phyloP scores from a whole-genome alignment of 1,140 invertebrate genomes.

The Delia radicum region DNA sequence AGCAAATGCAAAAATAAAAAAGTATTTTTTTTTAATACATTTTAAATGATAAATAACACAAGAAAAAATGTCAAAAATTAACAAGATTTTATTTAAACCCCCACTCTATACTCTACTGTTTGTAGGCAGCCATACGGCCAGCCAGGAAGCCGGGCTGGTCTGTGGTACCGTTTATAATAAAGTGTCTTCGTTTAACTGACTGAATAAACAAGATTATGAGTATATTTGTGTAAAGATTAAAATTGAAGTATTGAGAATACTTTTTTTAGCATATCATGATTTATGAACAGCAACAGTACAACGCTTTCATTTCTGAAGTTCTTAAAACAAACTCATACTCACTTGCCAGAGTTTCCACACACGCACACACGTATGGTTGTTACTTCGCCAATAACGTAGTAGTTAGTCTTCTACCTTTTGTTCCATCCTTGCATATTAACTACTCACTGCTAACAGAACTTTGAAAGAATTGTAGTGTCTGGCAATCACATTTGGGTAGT shows the following conservation, averaged over 20 bases:
- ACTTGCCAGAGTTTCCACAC: neutral
- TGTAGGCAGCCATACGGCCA: neutral
- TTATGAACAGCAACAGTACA: conserved; percentile 12
- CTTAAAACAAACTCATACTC: neutral
- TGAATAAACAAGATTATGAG: conserved; percentile 19
- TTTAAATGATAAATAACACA: conserved; percentile 4
- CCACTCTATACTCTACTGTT: neutral
- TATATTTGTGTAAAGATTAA: conserved; percentile 21
- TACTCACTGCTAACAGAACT: too few relatives aligned
- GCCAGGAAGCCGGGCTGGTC: neutral
- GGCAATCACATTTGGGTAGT: neutral
- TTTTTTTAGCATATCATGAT: conserved; percentile 3
- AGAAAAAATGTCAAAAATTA: conserved; percentile 2
- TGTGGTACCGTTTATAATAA: neutral
- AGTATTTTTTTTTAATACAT: neutral
- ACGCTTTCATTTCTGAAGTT: neutral
- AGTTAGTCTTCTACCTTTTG: neutral
- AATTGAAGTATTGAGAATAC: conserved; percentile 12
- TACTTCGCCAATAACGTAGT: neutral
- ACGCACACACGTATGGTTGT: too few relatives aligned
- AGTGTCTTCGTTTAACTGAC: conserved; percentile 13
- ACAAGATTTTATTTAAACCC: neutral
- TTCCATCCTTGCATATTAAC: neutral
- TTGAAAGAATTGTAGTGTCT: too few relatives aligned
- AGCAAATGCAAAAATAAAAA: neutral